Evolutionary conservation across 1,140 invertebrate species (phyloP), one percentile per base, ranked within the genome.

Genomic region (Drosophila littoralis): DNA sequence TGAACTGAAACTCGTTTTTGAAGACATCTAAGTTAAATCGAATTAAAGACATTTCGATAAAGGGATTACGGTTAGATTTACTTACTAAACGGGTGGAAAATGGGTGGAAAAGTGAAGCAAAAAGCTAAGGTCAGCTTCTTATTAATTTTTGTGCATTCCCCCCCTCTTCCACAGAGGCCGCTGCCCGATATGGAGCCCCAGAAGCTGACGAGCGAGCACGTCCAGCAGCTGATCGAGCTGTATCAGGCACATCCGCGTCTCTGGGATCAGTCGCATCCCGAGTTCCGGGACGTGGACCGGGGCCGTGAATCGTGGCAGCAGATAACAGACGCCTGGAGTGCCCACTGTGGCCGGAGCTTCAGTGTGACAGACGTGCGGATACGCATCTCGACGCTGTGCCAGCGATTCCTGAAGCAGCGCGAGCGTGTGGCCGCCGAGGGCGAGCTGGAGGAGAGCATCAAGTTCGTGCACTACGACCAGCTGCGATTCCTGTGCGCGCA

Each of bases 361-460:
- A 81, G 28, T 12, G 75, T 88, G 2, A 84, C 82, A 1, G 89
- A 91, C 3, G 81, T 91, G 0, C 48, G 88, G 0, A 91, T 91
- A 6, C 51, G 89, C 0, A 70, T 91, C 0, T 88, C 83, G 3
- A 91, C 88, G 9, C 55, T 91, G 0, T 91, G 89, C 17, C 88
- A 91, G 58, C 73, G 88, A 0, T 91, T 82, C 43, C 52, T 88
- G 0, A 84, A 91, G 63, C 89, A 91, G 33, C 77, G 88, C 0
- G 86, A 91, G 28, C 82, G 86, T 7, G 28, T 86, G n/a, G 77
- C 74, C 17, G 84, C 70, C n/a, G 82, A 79, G 7, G 84, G 84
- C 0, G 84, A 89, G 12, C 32, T 86, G 10, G 86, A 90, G 8
- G 85, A 90, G 7, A 40, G 36, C 1, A 45, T 45, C 22, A 90